phyloP scores from a whole-genome alignment of 2,113 vertebrate genomes.

The Microtus oregoni region DNA sequence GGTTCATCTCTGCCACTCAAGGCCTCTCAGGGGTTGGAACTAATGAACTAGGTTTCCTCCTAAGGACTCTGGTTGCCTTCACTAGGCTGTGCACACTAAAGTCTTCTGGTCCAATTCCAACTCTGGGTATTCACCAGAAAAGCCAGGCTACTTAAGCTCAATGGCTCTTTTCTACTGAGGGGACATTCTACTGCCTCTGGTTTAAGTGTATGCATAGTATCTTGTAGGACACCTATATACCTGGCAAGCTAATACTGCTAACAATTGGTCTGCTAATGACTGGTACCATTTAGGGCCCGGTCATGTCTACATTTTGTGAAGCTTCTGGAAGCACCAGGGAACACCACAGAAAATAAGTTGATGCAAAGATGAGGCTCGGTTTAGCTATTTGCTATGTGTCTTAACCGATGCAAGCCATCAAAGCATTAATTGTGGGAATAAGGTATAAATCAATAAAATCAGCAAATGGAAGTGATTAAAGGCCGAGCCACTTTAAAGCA shows the following conservation, averaged over 20 bases:
- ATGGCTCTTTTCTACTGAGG: background rate
- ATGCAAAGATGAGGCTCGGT: background rate
- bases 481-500: slow-evolving; percentile 35
- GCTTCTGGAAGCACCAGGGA: background rate
- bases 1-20: background rate
- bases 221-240: background rate
- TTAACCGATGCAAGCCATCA: background rate
- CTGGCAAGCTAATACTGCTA: background rate
- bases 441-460: slow-evolving; percentile 52
- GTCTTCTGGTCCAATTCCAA: background rate
- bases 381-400: slow-evolving; percentile 17
- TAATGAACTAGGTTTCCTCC: background rate
- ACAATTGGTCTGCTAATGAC: background rate
- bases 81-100: background rate
- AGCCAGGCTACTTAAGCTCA: background rate
- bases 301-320: background rate
- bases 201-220: background rate
- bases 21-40: background rate
- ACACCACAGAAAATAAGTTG: background rate
- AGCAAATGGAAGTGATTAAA: slow-evolving; percentile 21
- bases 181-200: background rate
- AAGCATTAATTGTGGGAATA: background rate
- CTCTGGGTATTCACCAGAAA: background rate
- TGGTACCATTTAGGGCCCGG: background rate
- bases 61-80: background rate